phyloP scores from a whole-genome alignment of 2,888 invertebrate species.

The Eupithecia exiguata region DNA sequence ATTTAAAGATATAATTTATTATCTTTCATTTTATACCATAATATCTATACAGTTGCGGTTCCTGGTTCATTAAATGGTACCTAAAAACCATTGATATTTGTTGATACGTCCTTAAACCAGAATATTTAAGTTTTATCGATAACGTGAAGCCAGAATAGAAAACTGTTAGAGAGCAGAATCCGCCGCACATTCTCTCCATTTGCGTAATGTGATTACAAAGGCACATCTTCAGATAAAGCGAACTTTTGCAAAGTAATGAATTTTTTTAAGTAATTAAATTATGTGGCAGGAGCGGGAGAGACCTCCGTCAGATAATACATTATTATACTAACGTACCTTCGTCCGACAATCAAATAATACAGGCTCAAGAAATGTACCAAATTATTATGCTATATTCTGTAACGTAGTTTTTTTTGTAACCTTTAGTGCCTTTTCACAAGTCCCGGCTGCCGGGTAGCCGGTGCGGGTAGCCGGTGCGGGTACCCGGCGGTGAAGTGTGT shows the following conservation, averaged over 20 bases:
- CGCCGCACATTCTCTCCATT: conserved; percentile 79
- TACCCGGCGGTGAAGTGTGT: no score
- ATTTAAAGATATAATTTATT: no score
- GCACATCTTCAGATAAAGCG: conserved; percentile 82
- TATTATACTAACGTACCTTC: not conserved
- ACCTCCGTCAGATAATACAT: not conserved
- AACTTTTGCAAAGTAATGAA: conserved; percentile 79
- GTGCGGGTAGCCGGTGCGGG: no score
- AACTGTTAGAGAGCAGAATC: conserved; percentile 38
- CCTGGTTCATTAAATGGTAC: no score
- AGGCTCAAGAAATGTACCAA: not conserved
- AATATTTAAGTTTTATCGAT: not conserved
- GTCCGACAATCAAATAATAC: not conserved
- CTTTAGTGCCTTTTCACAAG: not conserved
- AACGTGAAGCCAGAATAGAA: not conserved
- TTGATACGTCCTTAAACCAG: no score
- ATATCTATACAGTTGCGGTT: no score
- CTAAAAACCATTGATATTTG: no score
- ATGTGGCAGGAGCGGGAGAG: not conserved
- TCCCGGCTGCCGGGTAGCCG: no score
- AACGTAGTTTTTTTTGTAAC: not conserved
- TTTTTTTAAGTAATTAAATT: conserved; percentile 49
- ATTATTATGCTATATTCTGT: not conserved
- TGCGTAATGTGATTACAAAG: conserved; percentile 83
- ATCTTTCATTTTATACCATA: no score